Base-by-base conservation (phyloP, 2,797 vertebrate genomes). In the Amniataba percoides region DNA sequence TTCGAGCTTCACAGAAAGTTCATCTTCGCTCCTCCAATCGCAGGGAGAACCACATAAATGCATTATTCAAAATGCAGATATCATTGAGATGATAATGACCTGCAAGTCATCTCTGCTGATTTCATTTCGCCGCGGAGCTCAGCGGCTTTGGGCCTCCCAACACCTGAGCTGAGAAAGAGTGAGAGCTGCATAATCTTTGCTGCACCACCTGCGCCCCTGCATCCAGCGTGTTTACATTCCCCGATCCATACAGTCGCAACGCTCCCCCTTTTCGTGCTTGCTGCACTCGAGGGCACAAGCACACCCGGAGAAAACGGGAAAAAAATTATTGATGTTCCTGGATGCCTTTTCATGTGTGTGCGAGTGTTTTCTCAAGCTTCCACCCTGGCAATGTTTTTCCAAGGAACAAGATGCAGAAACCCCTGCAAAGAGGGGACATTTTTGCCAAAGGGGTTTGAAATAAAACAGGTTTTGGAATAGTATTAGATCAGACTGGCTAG, bases 41-140 rank as follows among this genome's bases (percentile, higher is more conserved):
- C 36, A 55, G 55, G 1, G 51, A 34, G 36, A 49, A n/a, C 14
- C 13, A n/a, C 42, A 69, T 34, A 12, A 82, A 81, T 70, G 46
- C 77, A 80, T 91, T 85, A 90, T 86, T 92, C 70, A 90, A 72
- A 80, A 65, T 68, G 63, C 59, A 83, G 78, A 81, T 87, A 49
- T 85, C 71, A 88, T 63, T 62, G 57, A 76, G 52, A 78, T 46
- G 70, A 68, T 73, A 84, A 87, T 79, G 77, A 72, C 73, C 87
- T 4, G 25, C 18, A 16, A 76, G 64, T 67, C 4, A 1, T 73
- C 74, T 82, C 61, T 58, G 58, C 78, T 82, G 83, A 89, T 90
- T 86, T 83, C 86, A 89, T 90, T 84, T 84, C 18, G 25, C 53
- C 0, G 55, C 18, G 51, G 49, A 80, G 58, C 77, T 71, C n/a